Percentiles rank a stretch among this genome's conserved stretches.
phyloP scores from a whole-genome alignment of 2,113 vertebrate species.

The Gymnocephalus cernua region DNA sequence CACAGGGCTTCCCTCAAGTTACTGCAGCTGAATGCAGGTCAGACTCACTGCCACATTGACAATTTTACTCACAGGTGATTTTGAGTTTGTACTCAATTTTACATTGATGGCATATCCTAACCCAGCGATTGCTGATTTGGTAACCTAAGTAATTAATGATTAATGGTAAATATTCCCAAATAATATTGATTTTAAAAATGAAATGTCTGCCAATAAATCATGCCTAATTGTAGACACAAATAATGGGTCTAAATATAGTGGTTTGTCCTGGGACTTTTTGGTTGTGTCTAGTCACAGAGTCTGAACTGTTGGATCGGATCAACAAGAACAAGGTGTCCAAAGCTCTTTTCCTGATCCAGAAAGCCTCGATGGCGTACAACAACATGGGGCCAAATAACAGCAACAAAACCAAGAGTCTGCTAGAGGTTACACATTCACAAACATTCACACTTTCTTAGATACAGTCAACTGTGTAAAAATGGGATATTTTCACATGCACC shows the following conservation, averaged over 20 bases:
- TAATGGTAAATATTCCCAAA: background rate
- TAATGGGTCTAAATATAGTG: background rate
- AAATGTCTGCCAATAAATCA: background rate
- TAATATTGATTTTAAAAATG: background rate
- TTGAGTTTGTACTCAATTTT: background rate
- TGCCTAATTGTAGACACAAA: background rate
- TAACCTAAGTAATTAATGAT: background rate
- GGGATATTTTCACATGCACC: background rate
- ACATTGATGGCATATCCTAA: background rate
- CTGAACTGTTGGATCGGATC: conserved; percentile 85
- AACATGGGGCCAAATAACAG: conserved; percentile 53
- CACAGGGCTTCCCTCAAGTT: conserved; percentile 89
- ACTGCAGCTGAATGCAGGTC: conserved; percentile 86
- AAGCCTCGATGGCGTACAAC: conserved; percentile 83
- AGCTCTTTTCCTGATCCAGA: conserved; percentile 92
- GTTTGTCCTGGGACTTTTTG: background rate
- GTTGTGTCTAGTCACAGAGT: conserved; percentile 80
- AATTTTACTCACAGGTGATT: background rate
- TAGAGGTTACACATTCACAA: conserved; percentile 87
- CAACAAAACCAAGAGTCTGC: conserved; percentile 77
- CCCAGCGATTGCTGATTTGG: background rate
- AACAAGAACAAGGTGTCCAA: conserved; percentile 91
- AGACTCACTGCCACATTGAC: background rate
- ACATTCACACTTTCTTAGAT: background rate
- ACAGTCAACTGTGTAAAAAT: background rate